phyloP scores from a whole-genome alignment of 2,113 vertebrate genomes.

The Corythornis madagascariensis region DNA sequence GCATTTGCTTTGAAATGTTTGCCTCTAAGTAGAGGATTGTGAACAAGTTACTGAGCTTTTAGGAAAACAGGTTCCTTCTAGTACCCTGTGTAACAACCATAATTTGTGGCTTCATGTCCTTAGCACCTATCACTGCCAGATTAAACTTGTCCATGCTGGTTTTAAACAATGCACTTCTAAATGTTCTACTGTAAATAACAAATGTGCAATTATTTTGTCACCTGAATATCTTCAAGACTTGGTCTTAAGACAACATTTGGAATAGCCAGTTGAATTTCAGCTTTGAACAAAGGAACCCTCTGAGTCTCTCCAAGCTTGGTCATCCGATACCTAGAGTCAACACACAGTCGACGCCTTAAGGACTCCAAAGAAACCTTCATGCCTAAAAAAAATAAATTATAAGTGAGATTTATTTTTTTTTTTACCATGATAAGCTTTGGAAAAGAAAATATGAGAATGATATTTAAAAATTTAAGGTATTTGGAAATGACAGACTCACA shows the following conservation, averaged over 20 bases:
- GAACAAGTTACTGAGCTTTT: background rate
- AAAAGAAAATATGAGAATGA: background rate
- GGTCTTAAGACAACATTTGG: constrained; percentile 82
- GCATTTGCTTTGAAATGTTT: background rate
- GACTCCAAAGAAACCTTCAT: constrained; percentile 77
- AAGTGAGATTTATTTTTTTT: background rate
- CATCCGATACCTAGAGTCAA: constrained; percentile 59
- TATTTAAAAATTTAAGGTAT: background rate
- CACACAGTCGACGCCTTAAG: constrained; percentile 72
- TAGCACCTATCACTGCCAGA: background rate
- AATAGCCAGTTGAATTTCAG: constrained; percentile 80
- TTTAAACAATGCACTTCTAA: background rate
- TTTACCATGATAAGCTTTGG: background rate
- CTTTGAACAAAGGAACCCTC: constrained; percentile 75
- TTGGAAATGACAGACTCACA: constrained; percentile 66
- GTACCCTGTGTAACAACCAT: background rate
- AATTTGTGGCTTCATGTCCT: background rate
- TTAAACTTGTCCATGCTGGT: background rate
- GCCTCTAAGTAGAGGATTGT: background rate
- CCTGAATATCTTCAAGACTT: constrained; percentile 84
- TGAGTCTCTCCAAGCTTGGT: constrained; percentile 6
- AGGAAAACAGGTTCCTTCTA: background rate
- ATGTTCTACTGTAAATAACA: background rate
- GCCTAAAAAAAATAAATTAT: constrained; percentile 64
- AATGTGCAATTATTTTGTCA: constrained; percentile 33